Base-by-base conservation (phyloP, 2,797 vertebrate genomes). In the Spea hammondii region DNA sequence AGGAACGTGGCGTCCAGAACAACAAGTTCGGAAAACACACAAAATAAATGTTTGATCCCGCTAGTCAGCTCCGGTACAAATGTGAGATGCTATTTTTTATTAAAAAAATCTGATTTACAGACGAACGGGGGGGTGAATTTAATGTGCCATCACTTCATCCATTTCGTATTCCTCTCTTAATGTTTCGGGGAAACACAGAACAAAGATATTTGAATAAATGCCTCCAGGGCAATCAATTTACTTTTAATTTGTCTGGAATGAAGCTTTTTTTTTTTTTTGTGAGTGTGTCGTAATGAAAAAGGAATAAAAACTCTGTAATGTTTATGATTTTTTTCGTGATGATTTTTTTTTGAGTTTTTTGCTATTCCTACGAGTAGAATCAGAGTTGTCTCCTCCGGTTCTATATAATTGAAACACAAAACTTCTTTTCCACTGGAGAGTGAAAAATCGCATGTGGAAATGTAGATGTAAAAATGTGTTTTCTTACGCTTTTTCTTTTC, bases 291-390 rank as follows among this genome's bases (percentile, higher is more conserved):
- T 87, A 88, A 88, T 86, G 87, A 88, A 90, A 90, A 90, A 79
- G 92, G 93, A 90, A 89, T 93, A 93, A 95, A 93, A 92, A 88
- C 91, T 93, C 87, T 94, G 87, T 94, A 95, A 94, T 93, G 90
- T 95, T 93, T 95, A 94, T 94, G 94, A 91, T 92, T 91, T 92
- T 93, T 32, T 32, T 91, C 90, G 85, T 92, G 94, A 93, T 94
- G 90, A 90, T 88, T 93, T 93, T 93, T 91, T 68, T 32, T 4
- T 53, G 11, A 11, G 4, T 67, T 47, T 48, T 65, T 88, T 95
- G 89, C 89, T 86, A 86, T 89, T 91, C 88, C 93, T 88, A 91
- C 87, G 86, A 90, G 86, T 84, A 59, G 85, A 46, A 55, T 57
- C 70, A 45, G 32, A 44, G 53, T 64, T 48, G 6, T 14, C 51